Conservation (phyloP, 2,113 vertebrate genomes). For the Bubo blakistoni region DNA sequence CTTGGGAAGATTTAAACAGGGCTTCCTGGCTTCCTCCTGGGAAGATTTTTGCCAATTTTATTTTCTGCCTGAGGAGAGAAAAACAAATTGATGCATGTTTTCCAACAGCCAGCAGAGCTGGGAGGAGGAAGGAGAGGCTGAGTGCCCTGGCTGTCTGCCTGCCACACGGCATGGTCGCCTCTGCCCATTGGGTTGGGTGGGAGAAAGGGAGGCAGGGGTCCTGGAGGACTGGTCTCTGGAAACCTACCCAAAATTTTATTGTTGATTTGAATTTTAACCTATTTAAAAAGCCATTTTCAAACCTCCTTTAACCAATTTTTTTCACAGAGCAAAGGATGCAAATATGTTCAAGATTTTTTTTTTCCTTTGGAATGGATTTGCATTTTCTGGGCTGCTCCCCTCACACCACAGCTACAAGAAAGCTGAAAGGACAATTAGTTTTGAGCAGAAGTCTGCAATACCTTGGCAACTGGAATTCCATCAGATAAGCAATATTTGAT, state of each 20-base stretch:
- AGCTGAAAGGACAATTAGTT: neutral
- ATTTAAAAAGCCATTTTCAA: neutral
- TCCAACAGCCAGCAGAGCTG: constrained; percentile 29
- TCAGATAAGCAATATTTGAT: constrained; percentile 53
- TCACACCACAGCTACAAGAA: neutral
- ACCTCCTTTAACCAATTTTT: neutral
- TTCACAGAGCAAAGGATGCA: accelerated
- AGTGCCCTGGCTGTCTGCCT: constrained; percentile 34
- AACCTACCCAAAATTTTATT: neutral
- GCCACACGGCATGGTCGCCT: neutral
- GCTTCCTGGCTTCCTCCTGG: constrained; percentile 36
- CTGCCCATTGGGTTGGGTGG: neutral
- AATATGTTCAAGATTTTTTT: accelerated
- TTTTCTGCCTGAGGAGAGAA: constrained; percentile 60
- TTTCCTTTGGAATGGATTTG: neutral
- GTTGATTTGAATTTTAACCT: neutral
- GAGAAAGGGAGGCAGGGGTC: neutral
- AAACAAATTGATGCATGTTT: constrained; percentile 52
- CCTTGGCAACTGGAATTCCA: constrained; percentile 27
- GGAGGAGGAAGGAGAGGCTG: constrained; percentile 15
- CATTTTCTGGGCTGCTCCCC: neutral
- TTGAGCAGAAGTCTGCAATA: neutral
- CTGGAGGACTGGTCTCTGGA: neutral
- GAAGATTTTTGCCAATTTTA: constrained; percentile 48
- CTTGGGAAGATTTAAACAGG: constrained; percentile 41